Conservation (phyloP, 2,888 invertebrate species). For the Perithous albicinctus region DNA sequence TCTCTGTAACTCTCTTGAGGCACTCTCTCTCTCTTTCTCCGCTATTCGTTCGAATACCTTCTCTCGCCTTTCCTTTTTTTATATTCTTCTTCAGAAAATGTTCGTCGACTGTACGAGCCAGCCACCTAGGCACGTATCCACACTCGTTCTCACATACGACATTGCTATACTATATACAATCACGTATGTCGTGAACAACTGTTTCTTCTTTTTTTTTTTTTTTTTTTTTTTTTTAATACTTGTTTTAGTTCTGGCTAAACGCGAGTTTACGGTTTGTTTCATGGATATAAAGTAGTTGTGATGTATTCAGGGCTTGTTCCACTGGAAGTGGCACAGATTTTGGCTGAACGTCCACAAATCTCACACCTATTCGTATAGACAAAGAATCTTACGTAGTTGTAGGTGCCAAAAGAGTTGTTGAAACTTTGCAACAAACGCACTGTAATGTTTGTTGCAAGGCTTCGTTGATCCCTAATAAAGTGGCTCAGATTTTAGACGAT, state of each 20-base stretch:
- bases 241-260: background rate
- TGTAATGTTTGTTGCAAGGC: no score
- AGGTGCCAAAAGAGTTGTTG: no score
- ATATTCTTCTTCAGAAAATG: slow-evolving; percentile 45
- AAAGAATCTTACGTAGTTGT: no score
- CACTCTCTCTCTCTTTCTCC: slow-evolving; percentile 22
- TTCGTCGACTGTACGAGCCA: slow-evolving; percentile 40
- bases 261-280: background rate
- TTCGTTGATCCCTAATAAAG: no score
- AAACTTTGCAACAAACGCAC: no score
- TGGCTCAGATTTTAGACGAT: no score
- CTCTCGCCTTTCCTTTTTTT: slow-evolving; percentile 9
- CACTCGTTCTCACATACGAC: slow-evolving; percentile 34
- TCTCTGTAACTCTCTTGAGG: background rate
- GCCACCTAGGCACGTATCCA: slow-evolving; percentile 65
- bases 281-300: no score
- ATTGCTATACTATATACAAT: slow-evolving; percentile 21
- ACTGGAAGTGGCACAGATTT: no score
- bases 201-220: no score
- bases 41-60: slow-evolving; percentile 25
- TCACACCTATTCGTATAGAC: no score
- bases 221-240: background rate
- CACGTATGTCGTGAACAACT: slow-evolving; percentile 32
- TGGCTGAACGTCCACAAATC: no score
- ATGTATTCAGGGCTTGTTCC: no score